Percentiles rank a stretch among this genome's conserved stretches.
These are phyloP conservation scores for Dicranocentrus wangi DNA, from an alignment of 2,888 invertebrate species.

Conservation along the genomic window DNA sequence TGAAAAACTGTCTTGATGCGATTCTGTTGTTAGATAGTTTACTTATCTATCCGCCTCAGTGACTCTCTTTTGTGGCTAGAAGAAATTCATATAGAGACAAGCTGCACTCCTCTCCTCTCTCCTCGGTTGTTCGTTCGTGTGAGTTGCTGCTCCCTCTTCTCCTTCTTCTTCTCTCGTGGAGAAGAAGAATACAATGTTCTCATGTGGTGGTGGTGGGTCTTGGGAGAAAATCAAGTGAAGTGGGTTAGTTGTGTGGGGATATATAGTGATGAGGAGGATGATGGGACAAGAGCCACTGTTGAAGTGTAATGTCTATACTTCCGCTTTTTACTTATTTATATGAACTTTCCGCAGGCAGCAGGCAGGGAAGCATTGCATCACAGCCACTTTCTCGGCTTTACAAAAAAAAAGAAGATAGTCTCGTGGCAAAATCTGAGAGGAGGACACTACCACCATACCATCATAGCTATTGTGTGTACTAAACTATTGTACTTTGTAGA, in stretches of 20 bases:
- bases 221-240: conserved; percentile 43
- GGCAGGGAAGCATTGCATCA: background rate
- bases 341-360: conserved; percentile 29
- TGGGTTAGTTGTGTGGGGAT: conserved; percentile 38
- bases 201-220: background rate
- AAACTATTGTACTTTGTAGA: too few species aligned
- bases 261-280: background rate
- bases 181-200: too few species aligned
- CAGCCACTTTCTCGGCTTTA: conserved; percentile 8
- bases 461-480: too few species aligned
- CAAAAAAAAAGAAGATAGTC: too few species aligned
- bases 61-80: conserved; percentile 45
- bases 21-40: conserved; percentile 62
- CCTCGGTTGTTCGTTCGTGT: too few species aligned
- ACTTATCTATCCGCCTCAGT: conserved; percentile 61
- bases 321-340: conserved; percentile 40
- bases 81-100: conserved; percentile 43
- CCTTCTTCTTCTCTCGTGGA: conserved; percentile 5
- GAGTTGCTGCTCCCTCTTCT: conserved; percentile 3
- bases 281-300: background rate
- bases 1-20: conserved; percentile 62
- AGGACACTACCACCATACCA: too few species aligned
- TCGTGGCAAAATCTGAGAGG: too few species aligned
- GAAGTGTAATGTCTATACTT: conserved; percentile 27
- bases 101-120: too few species aligned